These are phyloP conservation scores for Phainopepla nitens DNA, from an alignment of 2,113 vertebrate species.

Conservation along the genomic window DNA sequence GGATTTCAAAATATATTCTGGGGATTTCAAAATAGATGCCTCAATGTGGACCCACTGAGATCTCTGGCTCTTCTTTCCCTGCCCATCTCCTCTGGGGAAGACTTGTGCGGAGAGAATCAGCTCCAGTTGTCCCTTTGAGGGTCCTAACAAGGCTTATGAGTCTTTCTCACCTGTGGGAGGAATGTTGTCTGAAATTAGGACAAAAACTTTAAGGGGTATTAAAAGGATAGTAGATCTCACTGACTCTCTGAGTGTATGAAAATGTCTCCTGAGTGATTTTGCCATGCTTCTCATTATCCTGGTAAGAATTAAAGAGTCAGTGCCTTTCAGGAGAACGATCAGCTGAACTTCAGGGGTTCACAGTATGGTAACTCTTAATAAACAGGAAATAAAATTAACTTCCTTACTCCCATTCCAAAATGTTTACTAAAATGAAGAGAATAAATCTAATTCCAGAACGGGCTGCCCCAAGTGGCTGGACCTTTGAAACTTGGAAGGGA, in stretches of 20 bases:
- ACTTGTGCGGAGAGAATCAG: neutral
- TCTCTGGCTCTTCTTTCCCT: neutral
- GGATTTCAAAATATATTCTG: neutral
- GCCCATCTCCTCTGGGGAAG: neutral
- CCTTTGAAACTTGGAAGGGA: slow-evolving; percentile 45
- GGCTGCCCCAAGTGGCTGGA: neutral
- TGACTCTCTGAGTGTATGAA: neutral
- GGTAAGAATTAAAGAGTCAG: neutral
- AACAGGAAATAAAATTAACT: slow-evolving; percentile 20
- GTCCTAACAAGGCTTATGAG: neutral
- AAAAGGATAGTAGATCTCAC: neutral
- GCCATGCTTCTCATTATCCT: neutral
- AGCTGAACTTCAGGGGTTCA: neutral
- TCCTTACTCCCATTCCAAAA: neutral
- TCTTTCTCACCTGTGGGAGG: neutral
- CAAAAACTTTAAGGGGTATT: neutral
- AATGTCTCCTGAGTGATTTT: neutral
- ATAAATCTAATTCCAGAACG: neutral
- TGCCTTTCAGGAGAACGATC: neutral
- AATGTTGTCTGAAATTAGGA: neutral
- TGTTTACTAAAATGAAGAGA: slow-evolving; percentile 13
- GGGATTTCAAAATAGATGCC: neutral
- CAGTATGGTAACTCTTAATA: neutral
- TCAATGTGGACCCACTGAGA: neutral
- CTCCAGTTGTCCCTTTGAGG: neutral